Percentiles rank a stretch among this genome's conserved stretches.
Conservation (phyloP, 2,888 invertebrate genomes). For the Syrista parreyssii region DNA sequence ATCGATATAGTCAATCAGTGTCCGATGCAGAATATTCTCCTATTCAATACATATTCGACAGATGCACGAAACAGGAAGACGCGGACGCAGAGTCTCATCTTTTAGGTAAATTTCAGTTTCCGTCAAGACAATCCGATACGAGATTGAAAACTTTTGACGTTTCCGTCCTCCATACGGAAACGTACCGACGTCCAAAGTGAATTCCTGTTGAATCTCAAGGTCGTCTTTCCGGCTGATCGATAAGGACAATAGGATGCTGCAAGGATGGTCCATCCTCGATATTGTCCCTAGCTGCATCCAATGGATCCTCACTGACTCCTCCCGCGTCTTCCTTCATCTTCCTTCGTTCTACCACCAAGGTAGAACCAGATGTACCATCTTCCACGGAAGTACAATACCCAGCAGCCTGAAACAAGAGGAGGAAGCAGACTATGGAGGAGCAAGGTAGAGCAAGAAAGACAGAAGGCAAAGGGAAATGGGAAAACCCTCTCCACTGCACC, state of each 20-base stretch:
- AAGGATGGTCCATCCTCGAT: neutral
- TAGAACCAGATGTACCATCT: too few relatives aligned
- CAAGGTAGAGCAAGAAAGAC: neutral
- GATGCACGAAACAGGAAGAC: neutral
- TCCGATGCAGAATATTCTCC: neutral
- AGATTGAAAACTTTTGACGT: neutral
- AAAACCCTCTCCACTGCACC: slow-evolving; percentile 37
- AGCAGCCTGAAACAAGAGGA: too few relatives aligned
- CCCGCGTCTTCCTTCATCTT: neutral
- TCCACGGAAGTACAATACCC: too few relatives aligned
- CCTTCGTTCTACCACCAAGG: neutral
- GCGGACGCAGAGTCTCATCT: neutral
- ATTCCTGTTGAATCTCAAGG: slow-evolving; percentile 6
- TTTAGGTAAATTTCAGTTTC: neutral
- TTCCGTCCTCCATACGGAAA: neutral
- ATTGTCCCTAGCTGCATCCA: neutral
- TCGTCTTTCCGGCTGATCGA: slow-evolving; percentile 3
- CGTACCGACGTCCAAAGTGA: neutral
- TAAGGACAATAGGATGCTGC: neutral
- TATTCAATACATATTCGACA: neutral
- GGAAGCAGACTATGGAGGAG: neutral
- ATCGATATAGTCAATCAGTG: neutral
- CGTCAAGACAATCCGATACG: neutral
- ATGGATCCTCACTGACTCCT: neutral
- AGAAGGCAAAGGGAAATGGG: slow-evolving; percentile 33